These are phyloP conservation scores for Microtus richardsoni DNA, from an alignment of 2,113 vertebrate genomes.

Conservation along the genomic window DNA sequence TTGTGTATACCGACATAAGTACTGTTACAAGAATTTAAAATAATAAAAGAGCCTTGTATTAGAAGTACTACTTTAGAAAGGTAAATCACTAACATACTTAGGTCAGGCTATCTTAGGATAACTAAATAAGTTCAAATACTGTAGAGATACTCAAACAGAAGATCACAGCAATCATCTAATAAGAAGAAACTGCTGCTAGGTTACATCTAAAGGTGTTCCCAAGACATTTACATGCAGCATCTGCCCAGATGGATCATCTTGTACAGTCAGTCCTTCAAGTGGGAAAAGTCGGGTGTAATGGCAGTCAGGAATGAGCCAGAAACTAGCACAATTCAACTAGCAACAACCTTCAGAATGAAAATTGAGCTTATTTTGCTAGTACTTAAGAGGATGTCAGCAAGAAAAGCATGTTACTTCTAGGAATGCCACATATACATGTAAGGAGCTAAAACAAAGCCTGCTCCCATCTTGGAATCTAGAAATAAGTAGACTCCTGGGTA, in stretches of 20 bases:
- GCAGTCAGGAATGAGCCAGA: slow-evolving; percentile 44
- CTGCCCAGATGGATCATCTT: slow-evolving; percentile 32
- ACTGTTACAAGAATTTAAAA: not conserved
- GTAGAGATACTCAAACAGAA: slow-evolving; percentile 41
- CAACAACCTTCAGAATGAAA: slow-evolving; percentile 50
- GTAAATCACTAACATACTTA: slow-evolving; percentile 18
- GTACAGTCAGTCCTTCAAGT: not conserved
- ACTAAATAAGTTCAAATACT: slow-evolving; percentile 29
- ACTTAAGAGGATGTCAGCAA: slow-evolving; percentile 46
- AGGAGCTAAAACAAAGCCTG: slow-evolving; percentile 20
- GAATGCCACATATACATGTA: not conserved
- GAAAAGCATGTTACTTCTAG: not conserved
- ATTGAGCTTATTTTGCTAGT: not conserved
- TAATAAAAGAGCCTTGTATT: slow-evolving; percentile 18
- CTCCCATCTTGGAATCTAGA: slow-evolving; percentile 50
- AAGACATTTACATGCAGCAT: slow-evolving; percentile 40
- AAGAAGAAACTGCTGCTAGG: slow-evolving; percentile 50
- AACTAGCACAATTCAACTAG: slow-evolving; percentile 38
- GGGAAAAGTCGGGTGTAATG: not conserved
- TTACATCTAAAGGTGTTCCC: slow-evolving; percentile 49
- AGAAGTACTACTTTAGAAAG: slow-evolving; percentile 20
- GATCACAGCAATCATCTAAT: slow-evolving; percentile 1
- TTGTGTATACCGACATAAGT: not conserved
- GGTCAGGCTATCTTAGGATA: slow-evolving; percentile 22
- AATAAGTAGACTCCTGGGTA: not conserved